Conservation (phyloP, 2,113 vertebrate genomes). For the Azemiops feae region DNA sequence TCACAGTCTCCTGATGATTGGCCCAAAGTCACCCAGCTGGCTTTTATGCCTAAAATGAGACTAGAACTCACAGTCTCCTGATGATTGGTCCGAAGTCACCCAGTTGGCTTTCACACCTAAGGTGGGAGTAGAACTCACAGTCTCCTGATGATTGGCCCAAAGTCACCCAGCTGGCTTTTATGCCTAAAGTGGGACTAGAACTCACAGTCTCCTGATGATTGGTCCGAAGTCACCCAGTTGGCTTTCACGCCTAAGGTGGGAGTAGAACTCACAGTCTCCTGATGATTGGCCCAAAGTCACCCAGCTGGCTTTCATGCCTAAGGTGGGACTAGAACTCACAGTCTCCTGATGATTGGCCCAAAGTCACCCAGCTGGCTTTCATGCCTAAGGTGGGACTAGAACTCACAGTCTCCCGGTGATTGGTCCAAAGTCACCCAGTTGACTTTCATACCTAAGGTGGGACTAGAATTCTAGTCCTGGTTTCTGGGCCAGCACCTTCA, state of each 20-base stretch:
- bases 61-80: too few species aligned
- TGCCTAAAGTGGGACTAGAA: not conserved
- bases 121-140: too few species aligned
- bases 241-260: too few species aligned
- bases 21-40: too few species aligned
- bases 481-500: not conserved
- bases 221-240: too few species aligned
- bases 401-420: not conserved
- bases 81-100: not conserved
- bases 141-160: not conserved
- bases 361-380: not conserved
- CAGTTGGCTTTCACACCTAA: not conserved
- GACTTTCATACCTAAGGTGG: not conserved
- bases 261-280: too few species aligned
- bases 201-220: not conserved
- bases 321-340: not conserved
- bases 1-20: too few species aligned
- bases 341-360: not conserved
- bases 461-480: not conserved
- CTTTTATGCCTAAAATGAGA: too few species aligned
- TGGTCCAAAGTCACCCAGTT: not conserved
- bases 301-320: not conserved
- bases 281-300: not conserved
- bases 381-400: not conserved
- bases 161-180: not conserved